These are phyloP conservation scores for Antheraea mylitta DNA, from an alignment of 1,140 invertebrate genomes.

Conservation along the genomic window DNA sequence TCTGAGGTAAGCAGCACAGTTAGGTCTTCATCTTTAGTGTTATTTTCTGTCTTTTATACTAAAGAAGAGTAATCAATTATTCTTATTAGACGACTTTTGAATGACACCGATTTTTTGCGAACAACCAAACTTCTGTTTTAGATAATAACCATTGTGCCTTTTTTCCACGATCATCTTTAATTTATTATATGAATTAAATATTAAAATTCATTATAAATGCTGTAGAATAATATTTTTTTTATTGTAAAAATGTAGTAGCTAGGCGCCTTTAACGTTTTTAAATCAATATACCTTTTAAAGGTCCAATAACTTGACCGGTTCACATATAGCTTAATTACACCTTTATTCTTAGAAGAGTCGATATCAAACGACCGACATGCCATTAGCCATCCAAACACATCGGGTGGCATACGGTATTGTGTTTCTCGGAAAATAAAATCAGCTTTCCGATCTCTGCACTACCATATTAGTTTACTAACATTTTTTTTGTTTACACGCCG, in stretches of 20 bases:
- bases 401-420: constrained; percentile 31
- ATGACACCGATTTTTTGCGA: too few relatives aligned
- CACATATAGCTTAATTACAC: constrained; percentile 10
- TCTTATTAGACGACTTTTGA: not conserved
- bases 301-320: constrained; percentile 5
- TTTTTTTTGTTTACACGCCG: constrained; percentile 45
- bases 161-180: too few relatives aligned
- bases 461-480: constrained; percentile 67
- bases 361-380: constrained; percentile 26
- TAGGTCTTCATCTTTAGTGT: too few relatives aligned
- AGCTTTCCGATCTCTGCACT: constrained; percentile 53
- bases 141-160: too few relatives aligned
- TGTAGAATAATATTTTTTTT: not conserved
- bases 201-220: too few relatives aligned
- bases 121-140: too few relatives aligned
- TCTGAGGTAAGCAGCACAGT: too few relatives aligned
- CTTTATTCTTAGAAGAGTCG: constrained; percentile 21
- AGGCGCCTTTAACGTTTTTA: not conserved
- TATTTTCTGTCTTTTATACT: not conserved
- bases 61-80: not conserved
- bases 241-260: not conserved
- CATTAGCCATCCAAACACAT: constrained; percentile 25
- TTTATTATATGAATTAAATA: too few relatives aligned
- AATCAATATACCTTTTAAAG: not conserved
- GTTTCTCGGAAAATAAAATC: constrained; percentile 65